A percentile compares a stretch with the other conserved stretches of the same genome.
These are phyloP conservation scores for Eidolon helvum DNA, from an alignment of 2,113 vertebrate genomes.

Conservation along the genomic window DNA sequence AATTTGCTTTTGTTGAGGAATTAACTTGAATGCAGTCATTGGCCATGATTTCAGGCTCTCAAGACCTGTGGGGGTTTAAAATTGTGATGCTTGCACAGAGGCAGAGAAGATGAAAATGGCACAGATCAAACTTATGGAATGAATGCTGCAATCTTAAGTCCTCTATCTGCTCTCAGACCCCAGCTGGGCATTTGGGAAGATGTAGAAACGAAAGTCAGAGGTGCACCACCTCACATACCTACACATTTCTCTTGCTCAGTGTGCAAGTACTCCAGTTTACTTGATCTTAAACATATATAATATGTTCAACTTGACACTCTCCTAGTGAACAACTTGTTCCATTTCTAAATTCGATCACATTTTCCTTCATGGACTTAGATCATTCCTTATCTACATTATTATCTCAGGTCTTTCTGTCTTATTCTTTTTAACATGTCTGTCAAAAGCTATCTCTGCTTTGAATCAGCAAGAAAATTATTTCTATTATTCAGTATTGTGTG, in stretches of 20 bases:
- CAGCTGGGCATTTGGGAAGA: not conserved
- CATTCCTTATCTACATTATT: not conserved
- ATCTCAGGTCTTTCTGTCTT: not conserved
- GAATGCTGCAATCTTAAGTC: not conserved
- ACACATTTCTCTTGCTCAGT: not conserved
- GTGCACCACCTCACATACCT: not conserved
- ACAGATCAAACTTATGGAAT: not conserved
- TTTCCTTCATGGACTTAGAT: not conserved
- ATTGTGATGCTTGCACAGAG: not conserved
- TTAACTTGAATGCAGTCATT: conserved; percentile 34
- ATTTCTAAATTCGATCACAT: not conserved
- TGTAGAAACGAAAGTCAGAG: not conserved
- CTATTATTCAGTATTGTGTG: not conserved
- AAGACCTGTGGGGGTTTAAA: not conserved
- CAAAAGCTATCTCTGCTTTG: not conserved
- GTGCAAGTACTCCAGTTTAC: not conserved
- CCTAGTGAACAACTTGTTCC: not conserved
- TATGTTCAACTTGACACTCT: not conserved
- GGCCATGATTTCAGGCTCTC: not conserved
- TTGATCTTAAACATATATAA: not conserved
- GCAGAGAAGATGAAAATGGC: not conserved
- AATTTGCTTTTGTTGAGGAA: conserved; percentile 63
- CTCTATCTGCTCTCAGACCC: not conserved
- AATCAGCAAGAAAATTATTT: not conserved
- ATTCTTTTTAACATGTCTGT: not conserved